Conservation (phyloP, 2,888 invertebrate genomes). For the Chrysolina oricalcia region DNA sequence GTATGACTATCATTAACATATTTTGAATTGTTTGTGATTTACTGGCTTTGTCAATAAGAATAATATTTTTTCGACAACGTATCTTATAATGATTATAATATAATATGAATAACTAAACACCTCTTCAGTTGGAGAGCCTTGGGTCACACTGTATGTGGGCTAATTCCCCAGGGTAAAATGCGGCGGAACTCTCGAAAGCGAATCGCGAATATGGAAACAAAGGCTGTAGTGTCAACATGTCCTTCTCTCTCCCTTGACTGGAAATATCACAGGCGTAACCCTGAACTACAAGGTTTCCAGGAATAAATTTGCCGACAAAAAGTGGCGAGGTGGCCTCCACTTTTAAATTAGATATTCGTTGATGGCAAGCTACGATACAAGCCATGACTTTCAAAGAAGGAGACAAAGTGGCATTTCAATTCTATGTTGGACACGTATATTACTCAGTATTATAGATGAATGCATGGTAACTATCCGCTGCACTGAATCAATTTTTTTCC, state of each 20-base stretch:
- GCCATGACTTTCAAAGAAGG: neutral
- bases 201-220: neutral
- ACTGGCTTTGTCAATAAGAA: no score
- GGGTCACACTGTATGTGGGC: neutral
- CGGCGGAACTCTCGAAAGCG: neutral
- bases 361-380: neutral
- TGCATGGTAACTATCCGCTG: no score
- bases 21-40: no score
- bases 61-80: no score
- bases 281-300: conserved; percentile 7
- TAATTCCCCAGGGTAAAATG: neutral
- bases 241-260: neutral
- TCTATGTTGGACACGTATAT: no score
- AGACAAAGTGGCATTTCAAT: no score
- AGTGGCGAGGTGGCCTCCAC: neutral
- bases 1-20: no score
- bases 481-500: no score
- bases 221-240: neutral
- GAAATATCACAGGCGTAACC: conserved; percentile 9
- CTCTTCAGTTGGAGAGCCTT: neutral
- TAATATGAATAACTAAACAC: neutral
- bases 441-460: no score
- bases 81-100: no score
- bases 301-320: conserved; percentile 1
- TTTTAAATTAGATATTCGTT: conserved; percentile 1